These are phyloP conservation scores for Drosophila bifasciata DNA, from an alignment of 1,140 invertebrate genomes.

Conservation along the genomic window DNA sequence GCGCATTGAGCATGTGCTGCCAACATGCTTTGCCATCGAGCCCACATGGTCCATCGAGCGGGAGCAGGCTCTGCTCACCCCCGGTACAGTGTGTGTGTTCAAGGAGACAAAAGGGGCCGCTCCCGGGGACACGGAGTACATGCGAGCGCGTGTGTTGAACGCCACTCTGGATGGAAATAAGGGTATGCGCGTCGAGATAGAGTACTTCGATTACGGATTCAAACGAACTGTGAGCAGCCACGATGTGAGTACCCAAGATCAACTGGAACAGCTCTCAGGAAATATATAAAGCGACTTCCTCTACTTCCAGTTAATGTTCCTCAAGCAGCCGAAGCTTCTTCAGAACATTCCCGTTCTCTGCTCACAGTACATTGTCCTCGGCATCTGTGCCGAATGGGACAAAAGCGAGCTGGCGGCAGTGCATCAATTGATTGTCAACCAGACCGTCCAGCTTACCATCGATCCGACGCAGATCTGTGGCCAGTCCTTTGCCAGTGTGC, in stretches of 20 bases:
- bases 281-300: neutral
- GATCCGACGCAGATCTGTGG: conserved; percentile 58
- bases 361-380: conserved; percentile 71
- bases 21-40: conserved; percentile 69
- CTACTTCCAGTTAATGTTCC: conserved; percentile 65
- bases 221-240: conserved; percentile 60
- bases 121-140: conserved; percentile 72
- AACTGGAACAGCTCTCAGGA: neutral
- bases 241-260: conserved; percentile 59
- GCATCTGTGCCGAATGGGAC: conserved; percentile 75
- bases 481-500: conserved; percentile 74
- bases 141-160: conserved; percentile 59
- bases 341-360: conserved; percentile 67
- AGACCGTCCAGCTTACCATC: conserved; percentile 59
- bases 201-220: conserved; percentile 90
- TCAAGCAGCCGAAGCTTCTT: conserved; percentile 67
- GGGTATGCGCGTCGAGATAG: conserved; percentile 85
- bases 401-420: conserved; percentile 56
- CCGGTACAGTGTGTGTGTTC: conserved; percentile 66
- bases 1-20: conserved; percentile 66
- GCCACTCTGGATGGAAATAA: conserved; percentile 46
- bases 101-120: conserved; percentile 64
- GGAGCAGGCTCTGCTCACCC: conserved; percentile 62
- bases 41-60: conserved; percentile 68
- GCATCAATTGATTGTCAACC: conserved; percentile 55